Evolutionary conservation across 1,140 invertebrate genomes (phyloP).

Genomic region (Sipha flava): DNA sequence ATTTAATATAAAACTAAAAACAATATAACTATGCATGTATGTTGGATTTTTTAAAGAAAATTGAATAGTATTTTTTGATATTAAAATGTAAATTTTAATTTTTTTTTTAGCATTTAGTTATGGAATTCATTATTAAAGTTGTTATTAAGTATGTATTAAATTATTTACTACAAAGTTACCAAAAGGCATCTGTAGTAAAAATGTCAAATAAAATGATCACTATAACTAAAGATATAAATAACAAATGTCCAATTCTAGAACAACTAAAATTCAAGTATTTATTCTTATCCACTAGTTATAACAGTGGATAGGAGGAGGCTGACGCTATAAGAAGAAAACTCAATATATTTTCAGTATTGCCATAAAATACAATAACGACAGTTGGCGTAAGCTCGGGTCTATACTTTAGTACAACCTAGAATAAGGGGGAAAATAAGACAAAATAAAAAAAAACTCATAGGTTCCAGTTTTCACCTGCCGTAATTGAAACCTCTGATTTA

Average conservation of each 20-base stretch:
- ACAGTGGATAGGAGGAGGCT: neutral
- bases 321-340: neutral
- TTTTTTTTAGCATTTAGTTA: too few relatives aligned
- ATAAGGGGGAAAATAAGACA: neutral
- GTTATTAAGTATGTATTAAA: too few relatives aligned
- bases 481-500: constrained; percentile 9
- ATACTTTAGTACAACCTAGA: neutral
- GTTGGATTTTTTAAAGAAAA: too few relatives aligned
- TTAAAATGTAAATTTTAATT: too few relatives aligned
- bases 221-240: too few relatives aligned
- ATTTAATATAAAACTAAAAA: too few relatives aligned
- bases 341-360: neutral
- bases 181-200: too few relatives aligned
- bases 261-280: neutral
- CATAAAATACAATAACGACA: neutral
- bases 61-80: too few relatives aligned
- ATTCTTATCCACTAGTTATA: neutral
- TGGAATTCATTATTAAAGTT: too few relatives aligned
- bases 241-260: neutral
- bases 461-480: neutral
- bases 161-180: too few relatives aligned
- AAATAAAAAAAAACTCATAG: neutral
- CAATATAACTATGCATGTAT: too few relatives aligned
- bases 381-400: neutral
- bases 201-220: too few relatives aligned